Percentiles rank a stretch among this genome's conserved stretches.
phyloP scores from a whole-genome alignment of 1,140 invertebrate species.

The Belonocnema kinseyi region DNA sequence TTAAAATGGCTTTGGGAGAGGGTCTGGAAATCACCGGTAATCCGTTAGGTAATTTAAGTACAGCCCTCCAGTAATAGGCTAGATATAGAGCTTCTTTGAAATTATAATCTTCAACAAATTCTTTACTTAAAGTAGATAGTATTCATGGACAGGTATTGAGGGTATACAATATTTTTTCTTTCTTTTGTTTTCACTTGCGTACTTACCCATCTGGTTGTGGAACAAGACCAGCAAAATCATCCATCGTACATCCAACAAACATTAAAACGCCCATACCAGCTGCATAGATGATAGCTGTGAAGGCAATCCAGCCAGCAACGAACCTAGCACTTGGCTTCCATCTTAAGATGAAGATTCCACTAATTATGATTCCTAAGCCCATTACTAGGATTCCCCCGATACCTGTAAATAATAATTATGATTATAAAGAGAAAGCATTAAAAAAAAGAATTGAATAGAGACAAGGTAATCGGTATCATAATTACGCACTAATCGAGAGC shows the following conservation, averaged over 20 bases:
- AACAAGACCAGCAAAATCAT: constrained; percentile 85
- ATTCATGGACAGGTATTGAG: too few species aligned
- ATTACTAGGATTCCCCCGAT: constrained; percentile 94
- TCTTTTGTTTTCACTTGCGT: background rate
- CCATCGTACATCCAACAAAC: constrained; percentile 92
- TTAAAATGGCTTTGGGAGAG: background rate
- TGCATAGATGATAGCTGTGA: constrained; percentile 90
- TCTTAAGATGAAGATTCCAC: constrained; percentile 89
- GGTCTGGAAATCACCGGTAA: too few species aligned
- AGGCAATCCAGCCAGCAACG: constrained; percentile 93
- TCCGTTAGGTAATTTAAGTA: too few species aligned
- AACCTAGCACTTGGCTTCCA: constrained; percentile 89
- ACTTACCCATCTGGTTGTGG: constrained; percentile 70
- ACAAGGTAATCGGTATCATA: too few species aligned
- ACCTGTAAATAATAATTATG: constrained; percentile 75
- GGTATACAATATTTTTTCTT: background rate
- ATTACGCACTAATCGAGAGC: too few species aligned
- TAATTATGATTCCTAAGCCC: constrained; percentile 92
- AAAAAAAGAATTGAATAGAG: too few species aligned
- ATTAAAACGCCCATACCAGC: constrained; percentile 91
- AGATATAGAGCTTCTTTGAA: too few species aligned
- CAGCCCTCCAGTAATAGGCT: too few species aligned
- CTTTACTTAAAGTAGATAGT: too few species aligned
- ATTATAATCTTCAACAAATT: too few species aligned
- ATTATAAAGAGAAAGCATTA: background rate